These are phyloP conservation scores for Nebria ingens DNA, from an alignment of 1,140 invertebrate genomes.

Conservation along the genomic window DNA sequence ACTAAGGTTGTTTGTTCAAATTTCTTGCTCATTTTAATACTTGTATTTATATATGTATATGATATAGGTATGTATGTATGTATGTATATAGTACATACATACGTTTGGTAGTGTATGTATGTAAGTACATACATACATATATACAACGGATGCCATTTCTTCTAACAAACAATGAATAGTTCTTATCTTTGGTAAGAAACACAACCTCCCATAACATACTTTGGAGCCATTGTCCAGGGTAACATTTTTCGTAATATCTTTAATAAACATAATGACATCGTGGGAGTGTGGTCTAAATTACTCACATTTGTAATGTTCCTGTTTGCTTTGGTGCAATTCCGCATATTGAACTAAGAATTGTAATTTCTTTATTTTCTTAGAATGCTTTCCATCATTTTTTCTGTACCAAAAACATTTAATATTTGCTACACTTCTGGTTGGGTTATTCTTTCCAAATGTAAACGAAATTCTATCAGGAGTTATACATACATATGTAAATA, in stretches of 20 bases:
- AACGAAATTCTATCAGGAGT: too few relatives aligned
- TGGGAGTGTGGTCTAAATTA: constrained; percentile 3
- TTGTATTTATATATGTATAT: background rate
- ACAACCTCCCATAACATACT: constrained; percentile 6
- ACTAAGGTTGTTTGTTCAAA: background rate
- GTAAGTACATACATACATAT: background rate
- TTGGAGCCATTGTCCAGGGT: constrained; percentile 3
- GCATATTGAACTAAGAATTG: too few relatives aligned
- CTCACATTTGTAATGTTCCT: background rate
- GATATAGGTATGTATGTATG: background rate
- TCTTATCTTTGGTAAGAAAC: background rate
- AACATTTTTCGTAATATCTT: constrained; percentile 9
- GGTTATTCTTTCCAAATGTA: too few relatives aligned
- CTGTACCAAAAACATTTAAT: too few relatives aligned
- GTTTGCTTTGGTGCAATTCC: too few relatives aligned
- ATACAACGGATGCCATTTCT: constrained; percentile 3
- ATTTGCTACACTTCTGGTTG: too few relatives aligned
- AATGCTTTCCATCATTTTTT: too few relatives aligned
- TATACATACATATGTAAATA: too few relatives aligned
- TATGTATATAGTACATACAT: background rate
- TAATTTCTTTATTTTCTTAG: too few relatives aligned
- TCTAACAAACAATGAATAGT: background rate
- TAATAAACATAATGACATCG: constrained; percentile 9
- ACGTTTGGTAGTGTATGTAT: background rate
- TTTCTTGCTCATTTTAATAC: background rate